Evolutionary conservation across 2,888 invertebrate genomes (phyloP), one percentile per base, ranked within the genome.

Genomic region (Opisthograptis luteolata): DNA sequence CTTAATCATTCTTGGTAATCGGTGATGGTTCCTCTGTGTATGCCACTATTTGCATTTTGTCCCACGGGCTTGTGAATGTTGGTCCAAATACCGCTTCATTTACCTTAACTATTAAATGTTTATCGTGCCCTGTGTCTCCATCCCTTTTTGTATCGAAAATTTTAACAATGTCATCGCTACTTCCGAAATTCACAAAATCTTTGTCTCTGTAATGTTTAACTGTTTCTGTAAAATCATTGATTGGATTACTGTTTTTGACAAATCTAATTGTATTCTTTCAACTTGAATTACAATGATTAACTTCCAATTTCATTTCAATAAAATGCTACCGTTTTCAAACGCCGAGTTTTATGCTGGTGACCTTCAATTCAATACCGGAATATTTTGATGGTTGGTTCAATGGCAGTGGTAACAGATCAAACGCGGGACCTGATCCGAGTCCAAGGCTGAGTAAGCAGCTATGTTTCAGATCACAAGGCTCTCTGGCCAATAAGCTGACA

Each of bases 401-500:
- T 81, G 79, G 77, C 77, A 78, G 74, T 67, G 69, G 71, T 62
- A 71, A 67, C 66, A 89, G 90, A 79, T 88, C 87, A 56, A 90
- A 91, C 64, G 91, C 91, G 53, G 91, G 91, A 67, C 85, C 90
- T 60, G 91, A 91, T 63, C 91, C 91, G 83, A 91, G 91, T 83
- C 91, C 91, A 88, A 91, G 90, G 87, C 84, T 91, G 91, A 91
- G 91, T 91, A 91, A 91, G 91, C 91, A 91, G 91, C 91, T 91
- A 79, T 91, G 91, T 91, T 91, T 93, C 84, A 96, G 96, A 93
- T 96, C 96, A 60, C 97, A 97, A 93, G 96, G 96, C 79, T 97
- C 97, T 74, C 93, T 97, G 88, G 96, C 95, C 63, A 90, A 90
- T 81, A 97, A 98, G 91, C 92, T 98, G 86, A 99, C 99, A 83